A percentile compares a stretch with the other conserved stretches of the same genome.
Conservation (phyloP, 1,140 invertebrate genomes). For the Ceratitis capitata region DNA sequence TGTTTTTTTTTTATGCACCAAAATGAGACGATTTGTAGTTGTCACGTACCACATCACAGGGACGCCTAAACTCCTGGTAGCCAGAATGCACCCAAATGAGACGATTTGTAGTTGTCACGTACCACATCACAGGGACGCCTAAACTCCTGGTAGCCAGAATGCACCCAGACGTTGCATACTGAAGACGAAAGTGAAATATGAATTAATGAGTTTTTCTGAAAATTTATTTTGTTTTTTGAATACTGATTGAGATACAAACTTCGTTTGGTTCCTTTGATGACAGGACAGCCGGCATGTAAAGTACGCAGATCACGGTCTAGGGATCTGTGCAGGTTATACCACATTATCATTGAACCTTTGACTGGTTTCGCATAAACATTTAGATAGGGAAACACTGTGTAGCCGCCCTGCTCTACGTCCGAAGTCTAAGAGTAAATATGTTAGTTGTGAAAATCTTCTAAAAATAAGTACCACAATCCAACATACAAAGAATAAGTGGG, state of each 20-base stretch:
- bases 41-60: slow-evolving; percentile 50
- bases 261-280: slow-evolving; percentile 95
- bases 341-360: slow-evolving; percentile 91
- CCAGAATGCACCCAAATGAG: slow-evolving; percentile 44
- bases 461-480: slow-evolving; percentile 53
- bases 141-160: slow-evolving; percentile 52
- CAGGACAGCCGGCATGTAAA: slow-evolving; percentile 95
- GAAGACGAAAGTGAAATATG: not conserved
- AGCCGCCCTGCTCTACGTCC: slow-evolving; percentile 92
- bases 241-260: slow-evolving; percentile 60
- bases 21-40: slow-evolving; percentile 43
- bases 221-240: not conserved
- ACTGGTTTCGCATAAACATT: slow-evolving; percentile 84
- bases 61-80: slow-evolving; percentile 53
- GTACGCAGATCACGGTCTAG: slow-evolving; percentile 91
- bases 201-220: not conserved
- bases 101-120: slow-evolving; percentile 46
- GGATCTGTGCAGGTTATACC: slow-evolving; percentile 90
- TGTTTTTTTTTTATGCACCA: not conserved
- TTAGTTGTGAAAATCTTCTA: slow-evolving; percentile 66
- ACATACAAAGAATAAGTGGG: slow-evolving; percentile 59
- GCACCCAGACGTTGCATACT: slow-evolving; percentile 60
- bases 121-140: slow-evolving; percentile 52
- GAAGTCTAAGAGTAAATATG: slow-evolving; percentile 76
- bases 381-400: slow-evolving; percentile 91